Evolutionary conservation across 2,113 vertebrate genomes (phyloP).

Genomic region (Ellobius talpinus): DNA sequence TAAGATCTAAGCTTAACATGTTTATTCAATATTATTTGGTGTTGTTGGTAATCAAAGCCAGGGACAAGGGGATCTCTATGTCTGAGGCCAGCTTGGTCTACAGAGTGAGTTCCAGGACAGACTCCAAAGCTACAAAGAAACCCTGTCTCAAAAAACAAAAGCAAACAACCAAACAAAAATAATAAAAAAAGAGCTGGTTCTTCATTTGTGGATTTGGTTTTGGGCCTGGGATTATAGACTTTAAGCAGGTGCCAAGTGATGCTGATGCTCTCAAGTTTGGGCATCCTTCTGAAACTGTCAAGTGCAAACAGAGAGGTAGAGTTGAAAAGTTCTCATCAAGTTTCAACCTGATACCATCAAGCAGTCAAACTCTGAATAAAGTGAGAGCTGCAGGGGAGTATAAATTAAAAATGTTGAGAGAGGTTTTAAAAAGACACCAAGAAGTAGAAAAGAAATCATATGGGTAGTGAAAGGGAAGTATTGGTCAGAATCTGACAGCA

Average conservation of each 20-base stretch:
- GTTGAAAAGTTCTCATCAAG: background rate
- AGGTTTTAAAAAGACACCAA: background rate
- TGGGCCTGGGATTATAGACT: background rate
- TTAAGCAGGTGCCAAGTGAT: constrained; percentile 14
- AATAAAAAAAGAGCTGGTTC: background rate
- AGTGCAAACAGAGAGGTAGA: background rate
- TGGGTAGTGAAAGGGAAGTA: background rate
- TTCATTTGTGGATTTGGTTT: background rate
- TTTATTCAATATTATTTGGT: background rate
- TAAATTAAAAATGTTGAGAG: background rate
- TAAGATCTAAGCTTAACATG: background rate
- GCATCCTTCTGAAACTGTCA: background rate
- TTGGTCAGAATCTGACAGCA: background rate
- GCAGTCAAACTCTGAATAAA: background rate
- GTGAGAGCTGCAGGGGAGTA: background rate
- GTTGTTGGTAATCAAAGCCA: background rate
- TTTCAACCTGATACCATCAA: background rate
- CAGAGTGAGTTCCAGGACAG: no score
- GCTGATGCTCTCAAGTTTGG: background rate
- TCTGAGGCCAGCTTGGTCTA: no score
- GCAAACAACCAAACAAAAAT: no score
- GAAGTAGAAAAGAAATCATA: background rate
- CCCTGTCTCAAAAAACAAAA: no score
- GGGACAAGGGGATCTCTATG: no score
- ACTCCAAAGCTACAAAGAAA: no score